Evolutionary conservation across 1,140 invertebrate genomes (phyloP).

Genomic region (Geopemphigus sp.): DNA sequence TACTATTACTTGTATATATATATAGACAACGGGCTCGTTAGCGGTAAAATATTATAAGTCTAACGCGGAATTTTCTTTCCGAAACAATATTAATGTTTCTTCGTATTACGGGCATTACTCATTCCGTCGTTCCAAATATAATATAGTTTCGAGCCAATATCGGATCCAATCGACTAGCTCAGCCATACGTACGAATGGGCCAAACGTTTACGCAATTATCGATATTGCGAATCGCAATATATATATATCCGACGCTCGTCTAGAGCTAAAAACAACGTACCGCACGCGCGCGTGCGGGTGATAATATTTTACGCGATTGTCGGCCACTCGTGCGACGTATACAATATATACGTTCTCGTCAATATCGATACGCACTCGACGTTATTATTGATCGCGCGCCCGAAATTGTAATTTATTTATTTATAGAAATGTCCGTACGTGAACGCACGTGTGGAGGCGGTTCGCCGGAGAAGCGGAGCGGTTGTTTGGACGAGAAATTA

Average conservation of each 20-base stretch:
- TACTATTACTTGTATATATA: neutral
- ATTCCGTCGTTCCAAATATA: neutral
- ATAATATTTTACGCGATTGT: too few relatives aligned
- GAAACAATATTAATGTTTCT: neutral
- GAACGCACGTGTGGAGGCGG: too few relatives aligned
- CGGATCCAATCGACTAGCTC: neutral
- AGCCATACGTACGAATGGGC: neutral
- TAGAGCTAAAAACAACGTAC: too few relatives aligned
- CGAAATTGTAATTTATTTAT: too few relatives aligned
- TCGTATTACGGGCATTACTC: neutral
- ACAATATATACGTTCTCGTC: too few relatives aligned
- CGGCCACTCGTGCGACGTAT: too few relatives aligned
- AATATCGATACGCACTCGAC: too few relatives aligned
- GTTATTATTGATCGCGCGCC: too few relatives aligned
- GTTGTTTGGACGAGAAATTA: conserved; percentile 22
- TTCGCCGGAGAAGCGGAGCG: neutral
- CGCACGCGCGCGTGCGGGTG: too few relatives aligned
- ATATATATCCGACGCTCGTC: too few relatives aligned
- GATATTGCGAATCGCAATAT: neutral
- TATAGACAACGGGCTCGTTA: neutral
- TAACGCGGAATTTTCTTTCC: neutral
- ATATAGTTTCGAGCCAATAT: neutral
- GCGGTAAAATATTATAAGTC: neutral
- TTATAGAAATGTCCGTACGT: too few relatives aligned
- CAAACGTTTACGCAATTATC: neutral